Evolutionary conservation across 2,888 invertebrate species (phyloP), one percentile per base, ranked within the genome.

Genomic region (Pyrocoelia pectoralis): DNA sequence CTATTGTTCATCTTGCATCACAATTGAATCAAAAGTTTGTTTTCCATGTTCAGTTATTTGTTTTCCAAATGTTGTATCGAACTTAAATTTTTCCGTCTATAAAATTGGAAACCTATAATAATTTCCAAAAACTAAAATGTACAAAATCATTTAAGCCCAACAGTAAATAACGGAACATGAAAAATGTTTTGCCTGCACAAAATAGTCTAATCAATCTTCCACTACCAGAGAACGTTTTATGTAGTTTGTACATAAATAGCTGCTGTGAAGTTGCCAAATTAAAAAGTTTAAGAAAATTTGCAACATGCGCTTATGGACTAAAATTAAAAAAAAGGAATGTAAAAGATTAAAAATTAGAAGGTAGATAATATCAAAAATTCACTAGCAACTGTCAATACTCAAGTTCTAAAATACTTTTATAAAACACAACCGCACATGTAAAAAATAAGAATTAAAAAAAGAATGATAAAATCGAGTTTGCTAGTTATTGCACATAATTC

Each of bases 401-500:
- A 46, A 46, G 46, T 15, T 43, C n/a, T 46, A 17, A 14, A 46
- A 46, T 46, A 46, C 46, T 46, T 17, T 17, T n/a, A 5, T 5
- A 17, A 17, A 46, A 46, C 46, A 46, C 18, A 46, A 46, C 18
- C 46, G 17, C 14, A 43, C 41, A 43, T 43, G 12, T 43, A 43
- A 43, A 43, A 43, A 12, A 46, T 46, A 46, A 17, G 17, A 18
- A 46, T 15, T 17, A 46, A 46, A 46, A 46, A 41, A 8, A 5
- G 4, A 41, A 14, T 14, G 46, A 46, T 46, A 3, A 18, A 46
- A 46, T 14, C 14, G 14, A 17, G 46, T 46, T 41, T 50, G 14
- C 18, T 61, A 56, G 56, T 56, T 61, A 61, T 61, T 61, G 61
- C 61, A 61, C 61, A 43, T 18, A 18, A 10, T 18, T 19, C 17